Conservation (phyloP, 2,797 vertebrate species). For the Pristis pectinata region DNA sequence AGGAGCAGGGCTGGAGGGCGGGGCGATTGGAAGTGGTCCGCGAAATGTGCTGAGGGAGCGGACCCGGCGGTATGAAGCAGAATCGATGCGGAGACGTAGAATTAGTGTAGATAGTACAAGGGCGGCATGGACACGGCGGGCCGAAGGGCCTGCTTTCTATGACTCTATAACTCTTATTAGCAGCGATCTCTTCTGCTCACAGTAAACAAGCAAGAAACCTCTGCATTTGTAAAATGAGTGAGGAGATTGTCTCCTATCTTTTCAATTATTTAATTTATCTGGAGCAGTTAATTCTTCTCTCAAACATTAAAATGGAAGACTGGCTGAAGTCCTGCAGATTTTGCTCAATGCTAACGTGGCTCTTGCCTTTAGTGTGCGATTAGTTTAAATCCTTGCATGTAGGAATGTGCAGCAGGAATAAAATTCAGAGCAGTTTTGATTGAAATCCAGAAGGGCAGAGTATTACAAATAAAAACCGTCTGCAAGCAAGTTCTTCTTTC, state of each 20-base stretch:
- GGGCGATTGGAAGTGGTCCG: too few relatives aligned
- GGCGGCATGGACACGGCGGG: too few relatives aligned
- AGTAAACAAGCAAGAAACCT: background rate
- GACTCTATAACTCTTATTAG: too few relatives aligned
- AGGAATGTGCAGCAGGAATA: background rate
- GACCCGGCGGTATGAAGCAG: too few relatives aligned
- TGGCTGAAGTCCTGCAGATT: background rate
- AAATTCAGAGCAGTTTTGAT: background rate
- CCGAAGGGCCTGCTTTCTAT: too few relatives aligned
- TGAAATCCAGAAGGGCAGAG: background rate
- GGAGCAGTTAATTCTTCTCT: too few relatives aligned
- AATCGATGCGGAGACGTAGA: too few relatives aligned
- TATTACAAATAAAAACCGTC: constrained; percentile 4
- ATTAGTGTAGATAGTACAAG: too few relatives aligned
- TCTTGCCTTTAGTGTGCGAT: background rate
- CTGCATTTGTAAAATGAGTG: background rate
- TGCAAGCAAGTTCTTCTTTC: background rate
- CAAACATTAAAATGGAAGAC: background rate
- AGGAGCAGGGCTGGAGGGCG: too few relatives aligned
- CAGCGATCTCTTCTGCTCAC: background rate
- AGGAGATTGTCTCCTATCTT: background rate
- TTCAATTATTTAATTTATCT: background rate
- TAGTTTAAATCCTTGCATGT: background rate
- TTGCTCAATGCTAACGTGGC: background rate
- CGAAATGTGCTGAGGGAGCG: too few relatives aligned